Conservation (phyloP, 2,888 invertebrate species). For the Acheta domesticus region DNA sequence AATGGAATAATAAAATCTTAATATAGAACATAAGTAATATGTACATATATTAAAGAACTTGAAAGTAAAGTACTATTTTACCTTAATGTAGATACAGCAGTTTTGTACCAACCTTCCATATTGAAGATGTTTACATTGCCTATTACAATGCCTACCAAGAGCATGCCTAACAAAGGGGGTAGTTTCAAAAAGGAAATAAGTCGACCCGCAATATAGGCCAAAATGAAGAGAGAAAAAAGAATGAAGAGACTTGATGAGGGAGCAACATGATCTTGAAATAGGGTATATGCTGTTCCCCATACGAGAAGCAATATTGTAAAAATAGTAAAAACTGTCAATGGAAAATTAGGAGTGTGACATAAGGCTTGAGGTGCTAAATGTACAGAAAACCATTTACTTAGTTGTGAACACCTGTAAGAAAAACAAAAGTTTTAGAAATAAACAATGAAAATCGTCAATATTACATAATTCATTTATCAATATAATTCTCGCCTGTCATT, state of each 20-base stretch:
- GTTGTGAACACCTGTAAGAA: not conserved
- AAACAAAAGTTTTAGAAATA: too few species aligned
- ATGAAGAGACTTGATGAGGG: constrained; percentile 32
- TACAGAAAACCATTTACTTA: not conserved
- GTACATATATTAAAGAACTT: not conserved
- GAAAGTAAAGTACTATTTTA: constrained; percentile 40
- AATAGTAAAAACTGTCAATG: constrained; percentile 24
- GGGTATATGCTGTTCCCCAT: constrained; percentile 32
- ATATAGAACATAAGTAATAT: not conserved
- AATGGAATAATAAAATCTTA: constrained; percentile 35
- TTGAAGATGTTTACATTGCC: constrained; percentile 52
- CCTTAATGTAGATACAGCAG: constrained; percentile 53
- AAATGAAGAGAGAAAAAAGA: constrained; percentile 28
- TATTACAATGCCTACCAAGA: constrained; percentile 57
- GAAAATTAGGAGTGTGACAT: constrained; percentile 26
- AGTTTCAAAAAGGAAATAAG: constrained; percentile 38
- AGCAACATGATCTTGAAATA: constrained; percentile 29
- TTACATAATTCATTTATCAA: too few species aligned
- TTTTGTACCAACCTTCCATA: constrained; percentile 49
- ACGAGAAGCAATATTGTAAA: constrained; percentile 27
- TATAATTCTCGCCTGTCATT: too few species aligned
- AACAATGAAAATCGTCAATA: too few species aligned
- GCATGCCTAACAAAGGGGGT: constrained; percentile 62
- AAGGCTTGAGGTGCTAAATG: constrained; percentile 26
- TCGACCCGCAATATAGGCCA: constrained; percentile 33